These are phyloP conservation scores for Cyrtorhinus lividipennis DNA, from an alignment of 1,140 invertebrate species.

Conservation along the genomic window DNA sequence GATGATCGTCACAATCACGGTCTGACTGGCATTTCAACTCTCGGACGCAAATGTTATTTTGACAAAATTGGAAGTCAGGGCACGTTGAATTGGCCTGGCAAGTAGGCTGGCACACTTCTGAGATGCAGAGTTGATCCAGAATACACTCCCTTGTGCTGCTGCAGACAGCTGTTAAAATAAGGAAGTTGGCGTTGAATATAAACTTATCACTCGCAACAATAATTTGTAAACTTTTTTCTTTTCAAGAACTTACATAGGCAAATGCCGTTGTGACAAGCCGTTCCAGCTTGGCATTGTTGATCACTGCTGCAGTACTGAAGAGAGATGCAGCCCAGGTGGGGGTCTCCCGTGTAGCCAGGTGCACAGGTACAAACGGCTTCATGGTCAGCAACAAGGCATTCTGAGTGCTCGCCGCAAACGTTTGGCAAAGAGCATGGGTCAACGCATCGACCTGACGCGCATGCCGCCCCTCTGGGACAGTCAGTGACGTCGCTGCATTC, in stretches of 20 bases:
- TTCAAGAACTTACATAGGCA: conserved; percentile 45
- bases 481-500: conserved; percentile 69
- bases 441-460: conserved; percentile 61
- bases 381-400: conserved; percentile 31
- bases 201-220: neutral
- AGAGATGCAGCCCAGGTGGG: conserved; percentile 61
- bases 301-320: conserved; percentile 64
- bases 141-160: conserved; percentile 63
- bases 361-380: conserved; percentile 64
- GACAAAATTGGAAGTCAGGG: conserved; percentile 64
- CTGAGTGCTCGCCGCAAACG: conserved; percentile 64
- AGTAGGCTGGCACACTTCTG: conserved; percentile 60
- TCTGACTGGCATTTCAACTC: conserved; percentile 55
- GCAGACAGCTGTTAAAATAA: conserved; percentile 42
- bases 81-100: conserved; percentile 61
- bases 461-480: conserved; percentile 50
- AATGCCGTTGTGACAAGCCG: conserved; percentile 63
- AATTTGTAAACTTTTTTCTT: too few relatives aligned
- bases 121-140: conserved; percentile 61
- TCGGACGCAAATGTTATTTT: conserved; percentile 66
- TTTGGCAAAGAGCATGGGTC: conserved; percentile 65
- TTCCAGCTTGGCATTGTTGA: conserved; percentile 60
- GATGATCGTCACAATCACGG: conserved; percentile 48
- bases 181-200: conserved; percentile 8
- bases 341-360: conserved; percentile 69